A percentile compares a stretch with the other conserved stretches of the same genome.
phyloP scores from a whole-genome alignment of 2,888 invertebrate species.

The Luffia ferchaultella region DNA sequence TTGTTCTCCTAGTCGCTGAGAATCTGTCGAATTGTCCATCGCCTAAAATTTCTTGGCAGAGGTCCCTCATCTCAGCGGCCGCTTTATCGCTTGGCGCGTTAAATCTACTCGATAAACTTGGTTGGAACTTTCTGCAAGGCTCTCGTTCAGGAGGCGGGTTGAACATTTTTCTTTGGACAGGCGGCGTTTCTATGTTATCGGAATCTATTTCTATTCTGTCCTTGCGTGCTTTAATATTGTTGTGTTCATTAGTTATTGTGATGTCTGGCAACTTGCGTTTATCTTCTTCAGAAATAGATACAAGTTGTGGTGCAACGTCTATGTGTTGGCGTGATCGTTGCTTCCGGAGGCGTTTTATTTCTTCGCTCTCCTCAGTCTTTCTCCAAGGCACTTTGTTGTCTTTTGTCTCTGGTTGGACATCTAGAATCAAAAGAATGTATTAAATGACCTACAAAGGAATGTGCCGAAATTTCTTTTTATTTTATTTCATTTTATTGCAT shows the following conservation, averaged over 20 bases:
- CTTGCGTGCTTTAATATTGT: slow-evolving; percentile 28
- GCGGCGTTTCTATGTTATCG: slow-evolving; percentile 91
- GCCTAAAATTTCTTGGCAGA: slow-evolving; percentile 67
- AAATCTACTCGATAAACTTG: slow-evolving; percentile 27
- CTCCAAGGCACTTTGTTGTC: slow-evolving; percentile 83
- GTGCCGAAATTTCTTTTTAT: too few relatives aligned
- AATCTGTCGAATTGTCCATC: slow-evolving; percentile 87
- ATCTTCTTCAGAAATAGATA: slow-evolving; percentile 71
- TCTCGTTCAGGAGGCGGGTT: slow-evolving; percentile 70
- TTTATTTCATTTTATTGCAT: background rate
- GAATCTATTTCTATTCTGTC: slow-evolving; percentile 87
- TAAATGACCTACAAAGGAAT: background rate
- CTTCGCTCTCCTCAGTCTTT: slow-evolving; percentile 75
- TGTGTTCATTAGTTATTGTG: slow-evolving; percentile 30
- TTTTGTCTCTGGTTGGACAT: slow-evolving; percentile 75
- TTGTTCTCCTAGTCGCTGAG: slow-evolving; percentile 81
- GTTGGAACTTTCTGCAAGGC: slow-evolving; percentile 64
- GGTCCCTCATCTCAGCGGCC: slow-evolving; percentile 44
- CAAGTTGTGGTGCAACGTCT: slow-evolving; percentile 44
- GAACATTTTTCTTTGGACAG: slow-evolving; percentile 76
- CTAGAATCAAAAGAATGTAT: slow-evolving; percentile 36
- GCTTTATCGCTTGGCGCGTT: slow-evolving; percentile 29
- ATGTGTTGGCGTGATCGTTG: slow-evolving; percentile 64
- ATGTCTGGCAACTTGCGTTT: slow-evolving; percentile 62
- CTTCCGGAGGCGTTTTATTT: slow-evolving; percentile 64